These are phyloP conservation scores for Isaurus tuberculatus DNA, from an alignment of 92 coral and sea anemone species.

Conservation along the genomic window DNA sequence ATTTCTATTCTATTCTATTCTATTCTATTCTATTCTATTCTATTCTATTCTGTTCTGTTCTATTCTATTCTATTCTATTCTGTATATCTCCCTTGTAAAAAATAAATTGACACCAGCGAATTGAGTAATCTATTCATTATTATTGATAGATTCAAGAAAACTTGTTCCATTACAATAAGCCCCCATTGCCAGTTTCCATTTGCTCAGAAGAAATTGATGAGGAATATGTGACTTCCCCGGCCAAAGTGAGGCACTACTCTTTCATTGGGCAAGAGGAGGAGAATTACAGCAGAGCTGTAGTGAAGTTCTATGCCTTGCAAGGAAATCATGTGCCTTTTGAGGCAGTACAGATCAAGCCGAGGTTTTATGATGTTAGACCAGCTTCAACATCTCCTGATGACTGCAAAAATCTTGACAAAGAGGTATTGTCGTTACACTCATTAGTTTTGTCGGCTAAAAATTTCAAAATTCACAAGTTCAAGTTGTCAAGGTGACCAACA, in stretches of 20 bases:
- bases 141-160: conserved; percentile 39
- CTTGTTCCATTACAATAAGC: conserved; percentile 38
- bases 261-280: conserved; percentile 72
- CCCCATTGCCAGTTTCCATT: conserved; percentile 34
- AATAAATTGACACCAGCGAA: too few relatives aligned
- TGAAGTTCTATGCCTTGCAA: conserved; percentile 59
- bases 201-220: conserved; percentile 39
- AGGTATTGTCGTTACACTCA: conserved; percentile 58
- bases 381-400: conserved; percentile 65
- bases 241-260: conserved; percentile 57
- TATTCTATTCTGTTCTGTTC: too few relatives aligned
- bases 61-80: too few relatives aligned
- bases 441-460: too few relatives aligned
- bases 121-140: background rate
- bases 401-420: conserved; percentile 62
- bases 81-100: too few relatives aligned
- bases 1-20: too few relatives aligned
- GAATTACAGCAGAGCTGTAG: conserved; percentile 52
- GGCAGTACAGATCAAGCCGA: conserved; percentile 61
- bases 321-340: conserved; percentile 56
- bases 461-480: too few relatives aligned
- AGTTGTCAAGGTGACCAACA: too few relatives aligned
- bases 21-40: too few relatives aligned
- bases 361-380: conserved; percentile 84
- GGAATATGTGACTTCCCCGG: conserved; percentile 30